phyloP scores from a whole-genome alignment of 2,888 invertebrate species.

The Volucella zonaria region DNA sequence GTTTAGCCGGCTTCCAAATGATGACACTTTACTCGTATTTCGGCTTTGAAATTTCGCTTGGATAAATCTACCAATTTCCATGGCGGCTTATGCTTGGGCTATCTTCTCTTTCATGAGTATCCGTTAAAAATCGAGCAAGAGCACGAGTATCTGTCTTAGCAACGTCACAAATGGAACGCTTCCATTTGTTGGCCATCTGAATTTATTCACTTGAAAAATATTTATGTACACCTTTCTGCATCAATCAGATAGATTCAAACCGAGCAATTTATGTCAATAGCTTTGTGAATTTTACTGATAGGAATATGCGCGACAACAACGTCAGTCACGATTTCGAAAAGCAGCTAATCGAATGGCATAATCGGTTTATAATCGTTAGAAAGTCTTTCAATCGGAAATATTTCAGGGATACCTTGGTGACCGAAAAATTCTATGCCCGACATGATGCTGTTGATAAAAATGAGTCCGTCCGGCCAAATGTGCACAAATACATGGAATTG shows the following conservation, averaged over 20 bases:
- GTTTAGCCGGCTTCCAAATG: conserved; percentile 14
- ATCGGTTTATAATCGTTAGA: conserved; percentile 18
- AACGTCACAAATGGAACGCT: background rate
- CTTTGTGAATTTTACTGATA: too few species aligned
- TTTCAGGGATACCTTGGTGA: conserved; percentile 20
- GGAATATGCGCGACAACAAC: conserved; percentile 1
- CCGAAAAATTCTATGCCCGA: conserved; percentile 51
- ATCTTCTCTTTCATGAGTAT: background rate
- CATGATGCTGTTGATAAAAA: conserved; percentile 19
- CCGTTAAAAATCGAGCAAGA: background rate
- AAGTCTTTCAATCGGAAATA: background rate
- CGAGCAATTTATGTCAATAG: too few species aligned
- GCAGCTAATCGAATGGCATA: conserved; percentile 14
- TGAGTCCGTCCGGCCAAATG: conserved; percentile 15
- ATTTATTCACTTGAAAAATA: too few species aligned
- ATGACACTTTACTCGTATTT: conserved; percentile 6
- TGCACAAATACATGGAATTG: background rate
- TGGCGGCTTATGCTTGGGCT: conserved; percentile 6
- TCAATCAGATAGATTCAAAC: too few species aligned
- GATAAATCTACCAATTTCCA: conserved; percentile 11
- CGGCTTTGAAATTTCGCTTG: conserved; percentile 12
- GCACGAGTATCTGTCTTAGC: background rate
- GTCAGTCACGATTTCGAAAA: conserved; percentile 33
- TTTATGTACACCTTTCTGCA: too few species aligned
- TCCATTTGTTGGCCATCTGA: background rate